These are phyloP conservation scores for Aphaenogaster rudis DNA, from an alignment of 1,140 invertebrate species.

Conservation along the genomic window DNA sequence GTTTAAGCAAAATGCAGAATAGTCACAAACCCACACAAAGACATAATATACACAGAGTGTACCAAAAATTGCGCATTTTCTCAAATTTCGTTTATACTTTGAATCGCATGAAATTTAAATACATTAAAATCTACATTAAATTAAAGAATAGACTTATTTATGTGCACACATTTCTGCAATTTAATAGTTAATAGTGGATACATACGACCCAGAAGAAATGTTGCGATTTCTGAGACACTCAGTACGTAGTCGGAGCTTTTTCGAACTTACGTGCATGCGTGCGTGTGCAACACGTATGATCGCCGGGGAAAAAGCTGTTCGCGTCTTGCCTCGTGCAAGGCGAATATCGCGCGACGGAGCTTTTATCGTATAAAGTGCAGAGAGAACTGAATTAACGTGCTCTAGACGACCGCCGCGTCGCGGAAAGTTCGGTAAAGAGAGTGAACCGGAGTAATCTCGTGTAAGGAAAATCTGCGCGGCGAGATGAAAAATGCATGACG, in stretches of 20 bases:
- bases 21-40: background rate
- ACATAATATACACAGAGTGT: background rate
- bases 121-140: background rate
- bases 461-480: conserved; percentile 58
- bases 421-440: conserved; percentile 59
- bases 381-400: conserved; percentile 63
- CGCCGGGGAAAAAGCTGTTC: conserved; percentile 18
- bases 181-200: background rate
- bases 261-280: conserved; percentile 35
- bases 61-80: background rate
- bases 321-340: conserved; percentile 54
- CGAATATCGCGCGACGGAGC: conserved; percentile 50
- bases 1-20: conserved; percentile 33
- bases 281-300: conserved; percentile 42
- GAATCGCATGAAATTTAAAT: background rate
- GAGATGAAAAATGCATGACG: conserved; percentile 60
- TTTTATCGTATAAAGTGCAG: conserved; percentile 64
- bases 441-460: conserved; percentile 62
- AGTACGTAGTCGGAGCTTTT: conserved; percentile 26
- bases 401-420: conserved; percentile 36
- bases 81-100: background rate
- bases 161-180: background rate
- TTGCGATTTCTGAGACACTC: conserved; percentile 9
- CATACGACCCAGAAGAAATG: background rate
- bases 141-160: background rate